A percentile compares a stretch with the other conserved stretches of the same genome.
phyloP scores from a whole-genome alignment of 2,888 invertebrate genomes.

The Mylabris sibirica region DNA sequence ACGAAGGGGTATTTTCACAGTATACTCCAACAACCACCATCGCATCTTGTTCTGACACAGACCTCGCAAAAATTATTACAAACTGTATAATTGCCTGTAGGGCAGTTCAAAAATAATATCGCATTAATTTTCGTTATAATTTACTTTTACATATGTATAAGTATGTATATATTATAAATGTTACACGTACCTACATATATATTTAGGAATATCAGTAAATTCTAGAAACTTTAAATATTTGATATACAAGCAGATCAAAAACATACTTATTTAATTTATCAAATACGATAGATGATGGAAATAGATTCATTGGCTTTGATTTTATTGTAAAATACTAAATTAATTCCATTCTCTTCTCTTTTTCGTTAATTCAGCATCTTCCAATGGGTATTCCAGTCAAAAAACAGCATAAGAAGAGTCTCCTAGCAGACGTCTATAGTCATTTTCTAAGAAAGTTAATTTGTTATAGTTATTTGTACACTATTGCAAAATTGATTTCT shows the following conservation, averaged over 20 bases:
- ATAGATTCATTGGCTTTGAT: too few species aligned
- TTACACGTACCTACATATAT: background rate
- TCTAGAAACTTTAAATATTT: background rate
- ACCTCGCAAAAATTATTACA: constrained; percentile 47
- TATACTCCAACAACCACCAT: constrained; percentile 41
- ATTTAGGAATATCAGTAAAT: background rate
- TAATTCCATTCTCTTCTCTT: background rate
- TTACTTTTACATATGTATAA: background rate
- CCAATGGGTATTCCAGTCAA: too few species aligned
- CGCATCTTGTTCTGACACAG: constrained; percentile 52
- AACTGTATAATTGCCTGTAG: constrained; percentile 34
- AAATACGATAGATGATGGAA: too few species aligned
- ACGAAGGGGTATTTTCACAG: constrained; percentile 41
- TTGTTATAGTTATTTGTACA: too few species aligned
- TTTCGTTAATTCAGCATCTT: too few species aligned
- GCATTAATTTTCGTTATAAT: constrained; percentile 42
- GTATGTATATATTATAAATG: background rate
- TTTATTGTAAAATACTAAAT: background rate
- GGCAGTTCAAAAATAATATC: constrained; percentile 48
- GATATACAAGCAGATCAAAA: background rate
- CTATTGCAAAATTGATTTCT: too few species aligned
- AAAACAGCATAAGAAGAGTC: too few species aligned
- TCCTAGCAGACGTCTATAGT: too few species aligned
- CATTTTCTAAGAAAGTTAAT: too few species aligned
- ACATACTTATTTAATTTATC: too few species aligned